Percentiles rank a stretch among this genome's conserved stretches.
Conservation (phyloP, 2,797 vertebrate species). For the Dipus sagitta region DNA sequence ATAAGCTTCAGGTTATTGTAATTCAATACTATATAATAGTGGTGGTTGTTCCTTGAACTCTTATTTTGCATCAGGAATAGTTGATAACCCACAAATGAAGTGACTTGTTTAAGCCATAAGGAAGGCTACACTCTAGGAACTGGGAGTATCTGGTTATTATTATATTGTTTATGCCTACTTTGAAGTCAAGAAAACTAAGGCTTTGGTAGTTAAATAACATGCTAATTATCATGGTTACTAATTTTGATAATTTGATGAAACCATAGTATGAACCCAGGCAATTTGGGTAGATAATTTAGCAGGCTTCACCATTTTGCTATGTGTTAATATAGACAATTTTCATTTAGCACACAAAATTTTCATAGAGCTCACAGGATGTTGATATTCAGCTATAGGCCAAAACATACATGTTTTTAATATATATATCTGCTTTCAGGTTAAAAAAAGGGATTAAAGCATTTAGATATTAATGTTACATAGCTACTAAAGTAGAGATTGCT, state of each 20-base stretch:
- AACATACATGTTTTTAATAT: slow-evolving; percentile 5
- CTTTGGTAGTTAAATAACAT: slow-evolving; percentile 21
- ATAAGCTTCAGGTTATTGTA: slow-evolving; percentile 50
- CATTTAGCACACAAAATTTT: not conserved
- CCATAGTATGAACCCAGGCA: not conserved
- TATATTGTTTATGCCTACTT: slow-evolving; percentile 32
- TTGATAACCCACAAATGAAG: not conserved
- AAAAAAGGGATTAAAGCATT: slow-evolving; percentile 19
- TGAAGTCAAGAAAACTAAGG: slow-evolving; percentile 8
- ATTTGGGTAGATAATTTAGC: not conserved
- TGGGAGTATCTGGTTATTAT: slow-evolving; percentile 8
- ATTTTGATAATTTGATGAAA: not conserved
- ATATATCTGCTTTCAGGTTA: slow-evolving; percentile 4
- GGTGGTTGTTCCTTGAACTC: slow-evolving; percentile 21
- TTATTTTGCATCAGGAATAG: not conserved
- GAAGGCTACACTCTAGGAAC: not conserved
- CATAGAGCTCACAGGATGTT: not conserved
- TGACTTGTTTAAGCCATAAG: slow-evolving; percentile 9
- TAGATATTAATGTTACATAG: slow-evolving; percentile 2
- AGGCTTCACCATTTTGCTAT: not conserved
- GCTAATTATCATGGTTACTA: not conserved
- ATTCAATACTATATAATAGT: slow-evolving; percentile 14
- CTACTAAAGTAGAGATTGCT: not conserved
- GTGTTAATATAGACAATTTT: not conserved
- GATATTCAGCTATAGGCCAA: not conserved